Evolutionary conservation across 2,113 vertebrate genomes (phyloP).

Genomic region (Pyrgilauda ruficollis): DNA sequence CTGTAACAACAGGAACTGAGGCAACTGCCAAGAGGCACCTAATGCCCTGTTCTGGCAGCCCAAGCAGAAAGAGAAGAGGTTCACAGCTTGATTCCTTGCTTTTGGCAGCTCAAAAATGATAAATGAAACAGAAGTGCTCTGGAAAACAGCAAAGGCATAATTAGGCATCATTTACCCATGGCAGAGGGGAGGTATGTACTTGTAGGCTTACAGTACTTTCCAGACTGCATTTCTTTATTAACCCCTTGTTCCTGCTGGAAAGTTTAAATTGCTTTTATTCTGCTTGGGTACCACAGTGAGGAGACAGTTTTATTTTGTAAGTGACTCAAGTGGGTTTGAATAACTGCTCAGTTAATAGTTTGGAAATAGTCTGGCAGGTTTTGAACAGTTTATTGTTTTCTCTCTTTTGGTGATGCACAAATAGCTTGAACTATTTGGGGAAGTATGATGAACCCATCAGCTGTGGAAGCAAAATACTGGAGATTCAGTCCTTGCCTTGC

Average conservation of each 20-base stretch:
- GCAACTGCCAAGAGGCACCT: neutral
- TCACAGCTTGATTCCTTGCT: neutral
- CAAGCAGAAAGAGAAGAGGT: neutral
- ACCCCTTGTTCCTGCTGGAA: neutral
- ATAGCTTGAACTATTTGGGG: neutral
- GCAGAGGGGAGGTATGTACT: neutral
- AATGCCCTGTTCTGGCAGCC: neutral
- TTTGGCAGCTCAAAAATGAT: slow-evolving; percentile 10
- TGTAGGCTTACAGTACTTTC: neutral
- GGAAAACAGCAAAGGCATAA: neutral
- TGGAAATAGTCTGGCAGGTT: neutral
- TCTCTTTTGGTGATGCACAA: neutral
- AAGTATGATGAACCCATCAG: neutral
- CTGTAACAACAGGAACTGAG: neutral
- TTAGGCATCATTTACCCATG: neutral
- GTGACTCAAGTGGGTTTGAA: neutral
- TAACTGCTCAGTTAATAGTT: neutral
- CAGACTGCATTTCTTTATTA: neutral
- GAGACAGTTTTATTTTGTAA: neutral
- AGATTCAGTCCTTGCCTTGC: neutral
- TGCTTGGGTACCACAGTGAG: neutral
- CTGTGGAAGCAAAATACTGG: neutral
- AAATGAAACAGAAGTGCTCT: neutral
- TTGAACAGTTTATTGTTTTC: neutral
- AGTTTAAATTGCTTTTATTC: neutral